Evolutionary conservation across 2,113 vertebrate genomes (phyloP).

Genomic region (Brachyhypopomus gauderio): DNA sequence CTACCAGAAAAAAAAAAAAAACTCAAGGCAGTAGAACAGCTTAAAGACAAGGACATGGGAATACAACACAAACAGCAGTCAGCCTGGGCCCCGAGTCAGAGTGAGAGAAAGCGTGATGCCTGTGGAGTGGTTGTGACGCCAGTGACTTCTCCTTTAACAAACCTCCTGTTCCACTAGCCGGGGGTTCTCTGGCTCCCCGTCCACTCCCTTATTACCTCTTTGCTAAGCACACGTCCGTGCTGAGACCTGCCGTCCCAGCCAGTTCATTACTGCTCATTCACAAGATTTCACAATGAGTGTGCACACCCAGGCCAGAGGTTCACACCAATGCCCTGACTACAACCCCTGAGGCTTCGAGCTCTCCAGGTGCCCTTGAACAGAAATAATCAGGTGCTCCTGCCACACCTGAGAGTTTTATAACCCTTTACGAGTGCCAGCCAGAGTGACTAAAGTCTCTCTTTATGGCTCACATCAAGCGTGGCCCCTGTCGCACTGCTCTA

Average conservation of each 20-base stretch:
- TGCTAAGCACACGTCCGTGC: constrained; percentile 7
- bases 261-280: constrained; percentile 15
- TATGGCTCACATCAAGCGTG: not conserved
- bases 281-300: constrained; percentile 6
- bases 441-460: constrained; percentile 15
- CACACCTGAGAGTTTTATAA: constrained; percentile 1
- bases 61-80: not conserved
- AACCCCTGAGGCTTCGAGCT: not conserved
- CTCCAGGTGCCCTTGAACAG: not conserved
- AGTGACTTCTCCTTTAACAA: constrained; percentile 24
- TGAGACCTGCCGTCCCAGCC: not conserved
- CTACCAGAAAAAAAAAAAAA: not conserved
- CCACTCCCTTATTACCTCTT: constrained; percentile 21
- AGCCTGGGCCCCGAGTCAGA: not conserved
- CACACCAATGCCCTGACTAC: not conserved
- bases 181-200: not conserved
- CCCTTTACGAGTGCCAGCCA: not conserved
- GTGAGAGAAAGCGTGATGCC: not conserved
- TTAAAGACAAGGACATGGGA: not conserved
- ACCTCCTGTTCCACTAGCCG: constrained; percentile 9
- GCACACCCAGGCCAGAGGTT: not conserved
- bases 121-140: not conserved
- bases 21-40: not conserved
- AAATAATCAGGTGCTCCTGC: not conserved
- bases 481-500: not conserved